Evolutionary conservation across 2,113 vertebrate genomes (phyloP).

Genomic region (Sceloporus tristichus): DNA sequence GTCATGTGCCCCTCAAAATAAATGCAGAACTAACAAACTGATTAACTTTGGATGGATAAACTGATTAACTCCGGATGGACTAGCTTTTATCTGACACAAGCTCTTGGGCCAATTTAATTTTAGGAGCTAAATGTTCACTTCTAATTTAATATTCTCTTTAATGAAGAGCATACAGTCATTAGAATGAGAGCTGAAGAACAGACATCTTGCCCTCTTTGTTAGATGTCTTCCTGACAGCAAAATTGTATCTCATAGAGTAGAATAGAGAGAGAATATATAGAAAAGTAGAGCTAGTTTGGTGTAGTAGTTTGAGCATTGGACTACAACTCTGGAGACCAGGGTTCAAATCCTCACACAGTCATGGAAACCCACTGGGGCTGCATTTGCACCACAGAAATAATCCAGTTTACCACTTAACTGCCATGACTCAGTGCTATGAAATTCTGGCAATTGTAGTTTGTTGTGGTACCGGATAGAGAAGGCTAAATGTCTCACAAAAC

Average conservation of each 20-base stretch:
- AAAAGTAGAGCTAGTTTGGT: not conserved
- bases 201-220: conserved; percentile 47
- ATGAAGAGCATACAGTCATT: conserved; percentile 65
- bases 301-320: too few relatives aligned
- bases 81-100: conserved; percentile 39
- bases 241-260: not conserved
- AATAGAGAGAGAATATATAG: too few relatives aligned
- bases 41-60: conserved; percentile 31
- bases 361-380: too few relatives aligned
- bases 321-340: too few relatives aligned
- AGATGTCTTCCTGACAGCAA: not conserved
- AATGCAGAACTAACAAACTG: conserved; percentile 49
- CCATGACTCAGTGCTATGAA: too few relatives aligned
- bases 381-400: too few relatives aligned
- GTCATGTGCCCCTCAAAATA: conserved; percentile 20
- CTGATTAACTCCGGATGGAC: conserved; percentile 42
- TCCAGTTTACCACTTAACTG: too few relatives aligned
- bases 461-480: too few relatives aligned
- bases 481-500: too few relatives aligned
- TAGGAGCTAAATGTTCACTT: conserved; percentile 50
- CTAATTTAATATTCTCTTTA: conserved; percentile 70
- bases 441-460: too few relatives aligned
- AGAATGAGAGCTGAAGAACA: conserved; percentile 54
- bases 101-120: conserved; percentile 58
- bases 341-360: too few relatives aligned